These are phyloP conservation scores for Rhea americana DNA, from an alignment of 2,113 vertebrate genomes.

Conservation along the genomic window DNA sequence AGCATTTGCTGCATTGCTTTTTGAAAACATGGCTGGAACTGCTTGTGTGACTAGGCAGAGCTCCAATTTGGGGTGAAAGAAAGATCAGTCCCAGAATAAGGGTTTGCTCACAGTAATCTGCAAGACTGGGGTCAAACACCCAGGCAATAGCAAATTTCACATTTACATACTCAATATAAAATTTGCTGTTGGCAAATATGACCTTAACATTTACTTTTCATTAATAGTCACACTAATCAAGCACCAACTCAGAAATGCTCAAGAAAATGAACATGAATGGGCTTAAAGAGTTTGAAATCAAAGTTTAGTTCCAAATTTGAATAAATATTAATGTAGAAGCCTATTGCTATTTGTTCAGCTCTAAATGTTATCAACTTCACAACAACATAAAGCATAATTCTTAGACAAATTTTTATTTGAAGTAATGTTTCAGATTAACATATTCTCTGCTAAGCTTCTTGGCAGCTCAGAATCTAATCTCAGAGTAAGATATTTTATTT, in stretches of 20 bases:
- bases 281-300: conserved; percentile 30
- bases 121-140: conserved; percentile 15
- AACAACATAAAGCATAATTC: conserved; percentile 27
- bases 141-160: conserved; percentile 57
- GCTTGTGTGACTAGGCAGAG: not conserved
- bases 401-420: conserved; percentile 40
- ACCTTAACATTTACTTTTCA: conserved; percentile 58
- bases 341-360: not conserved
- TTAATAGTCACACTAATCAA: conserved; percentile 30
- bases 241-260: not conserved
- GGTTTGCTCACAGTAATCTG: conserved; percentile 17
- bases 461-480: conserved; percentile 1
- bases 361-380: conserved; percentile 15
- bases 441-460: not conserved
- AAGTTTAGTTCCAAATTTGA: conserved; percentile 33
- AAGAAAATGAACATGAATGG: conserved; percentile 41
- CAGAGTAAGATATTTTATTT: conserved; percentile 21
- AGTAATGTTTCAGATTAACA: conserved; percentile 38
- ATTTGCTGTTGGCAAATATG: conserved; percentile 49
- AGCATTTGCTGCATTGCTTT: not conserved
- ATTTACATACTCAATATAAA: conserved; percentile 60
- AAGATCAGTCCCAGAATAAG: not conserved
- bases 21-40: not conserved
- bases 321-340: conserved; percentile 28
- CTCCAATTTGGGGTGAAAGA: not conserved